Evolutionary conservation across 1,140 invertebrate species (phyloP), one percentile per base, ranked within the genome.

Genomic region (Drosophila tristis): DNA sequence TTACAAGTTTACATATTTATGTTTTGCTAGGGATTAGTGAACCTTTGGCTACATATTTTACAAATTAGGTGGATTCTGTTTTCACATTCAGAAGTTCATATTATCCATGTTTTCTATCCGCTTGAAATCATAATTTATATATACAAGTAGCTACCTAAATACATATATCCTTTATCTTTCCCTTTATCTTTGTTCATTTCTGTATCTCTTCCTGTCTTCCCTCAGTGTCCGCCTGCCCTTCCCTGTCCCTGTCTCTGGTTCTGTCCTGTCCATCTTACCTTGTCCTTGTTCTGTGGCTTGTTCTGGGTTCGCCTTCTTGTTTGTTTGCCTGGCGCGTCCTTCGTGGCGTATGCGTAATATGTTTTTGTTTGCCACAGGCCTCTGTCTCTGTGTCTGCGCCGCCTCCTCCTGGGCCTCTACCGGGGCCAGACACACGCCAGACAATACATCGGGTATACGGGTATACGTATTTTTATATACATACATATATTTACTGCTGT

Each of bases 341-440:
- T 76, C 71, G 42, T 62, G 70, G 70, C 70, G 77, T 79, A 79
- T 79, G 76, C 76, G 76, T 79, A 79, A 79, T 79, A 74, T 79
- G 70, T 74, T 79, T 79, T 74, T 80, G 77, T 74, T 74, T 64
- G 78, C 60, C 59, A 58, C 63, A 62, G 72, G 72, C 72, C 59
- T 60, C 31, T 35, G 31, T 11, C 31, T 11, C 31, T 35, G 31
- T 11, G 9, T 11, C 31, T 35, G 31, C 31, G 4, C 9, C 31
- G 9, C 31, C 31, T 35, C 31, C 31, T 35, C 31, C 31, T 11
- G 8, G 8, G 31, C 31, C 31, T 9, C 0, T 9, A 9, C 31
- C 6, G 8, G 2, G 31, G 48, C 71, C 71, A 76, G 66, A 77
- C 78, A 66, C 67, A 66, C 58, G 64, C 57, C 74, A 77, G 74